Conservation (phyloP, 2,888 invertebrate genomes). For the Parasteatoda lunata region DNA sequence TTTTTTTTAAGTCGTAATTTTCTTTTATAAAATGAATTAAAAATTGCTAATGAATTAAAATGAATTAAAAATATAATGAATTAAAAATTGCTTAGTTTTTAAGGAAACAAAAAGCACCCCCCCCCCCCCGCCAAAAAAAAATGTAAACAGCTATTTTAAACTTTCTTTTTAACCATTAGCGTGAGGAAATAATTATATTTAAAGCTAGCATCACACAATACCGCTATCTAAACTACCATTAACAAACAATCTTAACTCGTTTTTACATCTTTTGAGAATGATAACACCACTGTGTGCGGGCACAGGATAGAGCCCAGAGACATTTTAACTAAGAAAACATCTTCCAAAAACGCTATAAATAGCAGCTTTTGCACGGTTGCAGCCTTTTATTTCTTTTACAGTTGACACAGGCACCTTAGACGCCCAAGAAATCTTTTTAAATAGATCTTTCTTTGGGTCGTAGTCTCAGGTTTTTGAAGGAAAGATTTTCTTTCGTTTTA, state of each 20-base stretch:
- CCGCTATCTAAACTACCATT: no score
- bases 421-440: constrained; percentile 48
- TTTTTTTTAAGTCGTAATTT: no score
- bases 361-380: constrained; percentile 11
- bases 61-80: no score
- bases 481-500: not conserved
- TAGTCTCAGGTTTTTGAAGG: constrained; percentile 28
- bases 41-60: no score
- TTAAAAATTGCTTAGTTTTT: no score
- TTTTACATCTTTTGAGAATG: not conserved
- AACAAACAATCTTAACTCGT: not conserved
- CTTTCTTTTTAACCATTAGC: no score
- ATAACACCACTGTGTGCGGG: not conserved
- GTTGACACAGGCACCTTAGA: constrained; percentile 60
- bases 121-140: no score
- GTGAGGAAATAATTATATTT: no score
- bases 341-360: constrained; percentile 49
- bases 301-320: constrained; percentile 1
- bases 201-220: no score
- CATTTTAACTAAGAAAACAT: constrained; percentile 50
- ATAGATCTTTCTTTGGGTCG: constrained; percentile 49
- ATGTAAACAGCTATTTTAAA: no score
- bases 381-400: constrained; percentile 45
- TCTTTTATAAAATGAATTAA: no score
- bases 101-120: no score